Conservation (phyloP, 2,888 invertebrate genomes). For the Melikaiella ostensackeni region DNA sequence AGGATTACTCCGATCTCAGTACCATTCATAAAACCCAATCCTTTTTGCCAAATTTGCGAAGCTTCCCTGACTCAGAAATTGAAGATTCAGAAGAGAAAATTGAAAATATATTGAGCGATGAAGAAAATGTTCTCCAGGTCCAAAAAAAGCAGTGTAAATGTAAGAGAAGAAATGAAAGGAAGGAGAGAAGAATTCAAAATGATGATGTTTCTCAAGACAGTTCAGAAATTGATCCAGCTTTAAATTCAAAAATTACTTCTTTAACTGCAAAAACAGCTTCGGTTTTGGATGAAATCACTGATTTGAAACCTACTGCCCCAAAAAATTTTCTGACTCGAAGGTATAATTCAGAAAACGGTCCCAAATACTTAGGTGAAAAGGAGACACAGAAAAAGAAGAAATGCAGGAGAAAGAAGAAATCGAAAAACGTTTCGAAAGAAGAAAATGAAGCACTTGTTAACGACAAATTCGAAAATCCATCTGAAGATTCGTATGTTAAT, state of each 20-base stretch:
- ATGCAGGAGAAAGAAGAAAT: constrained; percentile 6
- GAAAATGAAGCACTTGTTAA: not conserved
- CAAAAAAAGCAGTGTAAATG: not conserved
- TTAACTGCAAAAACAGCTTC: not conserved
- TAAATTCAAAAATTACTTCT: not conserved
- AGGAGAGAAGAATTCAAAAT: not conserved
- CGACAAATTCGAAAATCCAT: not conserved
- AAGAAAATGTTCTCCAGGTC: not conserved
- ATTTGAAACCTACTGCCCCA: not conserved
- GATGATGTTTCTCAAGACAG: not conserved
- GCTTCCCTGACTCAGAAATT: not conserved
- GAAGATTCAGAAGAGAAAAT: not conserved
- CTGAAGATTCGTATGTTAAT: not conserved
- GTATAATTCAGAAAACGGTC: not conserved
- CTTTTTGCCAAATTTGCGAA: not conserved
- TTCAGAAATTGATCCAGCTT: not conserved
- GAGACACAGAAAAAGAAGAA: not conserved
- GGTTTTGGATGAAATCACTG: not conserved
- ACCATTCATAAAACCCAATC: not conserved
- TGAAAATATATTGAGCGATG: not conserved
- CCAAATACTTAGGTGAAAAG: not conserved
- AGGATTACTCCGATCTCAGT: not conserved
- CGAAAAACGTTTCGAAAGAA: not conserved
- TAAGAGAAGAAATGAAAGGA: not conserved
- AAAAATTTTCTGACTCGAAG: not conserved